Evolutionary conservation across 2,888 invertebrate species (phyloP), one percentile per base, ranked within the genome.

Genomic region (Rosalia funebris): DNA sequence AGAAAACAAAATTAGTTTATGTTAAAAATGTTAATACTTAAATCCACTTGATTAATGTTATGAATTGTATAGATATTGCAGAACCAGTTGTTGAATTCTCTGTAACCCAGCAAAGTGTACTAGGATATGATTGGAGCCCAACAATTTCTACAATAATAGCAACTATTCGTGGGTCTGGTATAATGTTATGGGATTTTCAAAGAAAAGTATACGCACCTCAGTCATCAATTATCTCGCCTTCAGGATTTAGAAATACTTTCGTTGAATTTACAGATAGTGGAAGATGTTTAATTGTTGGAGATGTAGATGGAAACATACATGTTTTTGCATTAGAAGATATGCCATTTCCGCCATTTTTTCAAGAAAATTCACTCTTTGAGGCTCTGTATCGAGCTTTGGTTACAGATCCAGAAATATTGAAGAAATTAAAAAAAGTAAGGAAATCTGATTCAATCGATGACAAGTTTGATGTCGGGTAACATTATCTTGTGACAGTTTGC

Each of bases 131-230:
- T 9, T 93, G 92, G 87, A 90, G 90, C 75, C 92, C 91, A 0
- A 86, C 86, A 0, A 89, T 91, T 77, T 87, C 93, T 0, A 91
- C 92, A 0, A 86, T 94, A 0, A 82, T 93, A 7, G 87, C 90
- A 0, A 87, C 87, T 0, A 85, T 89, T 1, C 88, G 87, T 48
- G 88, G 88, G 0, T 85, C 84, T 63, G 82, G 87, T 4, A 84
- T 94, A 11, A 88, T 89, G 48, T 82, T 93, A 16, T 94, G 94
- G 94, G 92, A 94, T 77, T 81, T 93, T 5, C 87, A 89, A 2
- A 82, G 91, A 15, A 92, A 90, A 75, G 87, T 86, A 0, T 86
- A 91, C 61, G 86, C 86, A 50, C 91, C 93, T 0, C 87, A 86
- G 62, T 87, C 87, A 0, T 82, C 86, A 44, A 87, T 86, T 36